Base-by-base conservation (phyloP, 2,888 invertebrate species). In the Hypsopygia costalis region DNA sequence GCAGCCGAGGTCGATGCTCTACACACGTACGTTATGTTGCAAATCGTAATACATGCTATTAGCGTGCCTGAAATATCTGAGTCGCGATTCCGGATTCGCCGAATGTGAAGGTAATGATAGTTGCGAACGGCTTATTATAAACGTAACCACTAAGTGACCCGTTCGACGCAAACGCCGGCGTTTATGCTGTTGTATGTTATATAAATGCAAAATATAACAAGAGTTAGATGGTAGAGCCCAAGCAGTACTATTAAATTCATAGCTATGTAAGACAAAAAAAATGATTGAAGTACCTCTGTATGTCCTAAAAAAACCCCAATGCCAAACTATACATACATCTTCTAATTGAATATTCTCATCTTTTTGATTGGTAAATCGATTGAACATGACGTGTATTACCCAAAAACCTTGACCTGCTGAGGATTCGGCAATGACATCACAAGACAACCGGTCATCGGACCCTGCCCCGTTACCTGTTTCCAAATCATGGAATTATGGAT, bases 1-100 rank as follows among this genome's bases (percentile, higher is more conserved):
- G 66, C 63, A 59, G 67, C 52, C 73, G 80, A 83, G 87, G 85
- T 83, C 85, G 71, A 73, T 77, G 82, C 76, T 76, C 82, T 67
- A 75, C 73, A 73, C 75, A 72, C 46, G 54, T 56, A 38, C 38
- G 16, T 53, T 60, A 64, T 68, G 57, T 46, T 47, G 51, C 54
- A 46, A 49, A 54, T 44, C 46, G 50, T 64, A 62, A 60, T 61
- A 58, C 46, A 31, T 32, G 43, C 58, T 55, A 54, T 59, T 58
- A 38, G 62, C 58, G 55, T 56, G 52, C 51, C 50, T 52, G 40
- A 55, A 52, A 51, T 58, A 55, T 53, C 51, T 44, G 50, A 55
- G 36, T 41, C 41, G 36, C 47, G 43, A 61, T 62, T 60, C 57
- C 58, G 54, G 61, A 54, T 55, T 51, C 38, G 44, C 43, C 34